Evolutionary conservation across 2,888 invertebrate genomes (phyloP), one percentile per base, ranked within the genome.

Genomic region (Drosophila vallismaia): DNA sequence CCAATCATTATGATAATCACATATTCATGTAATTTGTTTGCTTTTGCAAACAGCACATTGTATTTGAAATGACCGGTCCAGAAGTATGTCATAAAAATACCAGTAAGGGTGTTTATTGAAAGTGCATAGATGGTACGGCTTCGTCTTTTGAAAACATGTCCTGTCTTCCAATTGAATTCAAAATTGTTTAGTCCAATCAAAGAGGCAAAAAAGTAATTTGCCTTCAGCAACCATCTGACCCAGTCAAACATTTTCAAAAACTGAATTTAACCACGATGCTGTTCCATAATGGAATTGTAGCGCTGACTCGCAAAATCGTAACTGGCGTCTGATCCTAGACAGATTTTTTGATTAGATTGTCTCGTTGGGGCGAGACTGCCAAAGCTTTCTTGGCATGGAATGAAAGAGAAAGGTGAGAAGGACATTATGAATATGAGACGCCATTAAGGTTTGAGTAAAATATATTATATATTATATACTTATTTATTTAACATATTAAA

Each of bases 1-100:
- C 0, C 1, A 4, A 51, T 0, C 19, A 54, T 33, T 0, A 26
- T 0, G 0, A 59, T 2, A 0, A 84, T 38, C 1, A 81, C 55
- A 5, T 51, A 53, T 4, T 74, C 46, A 6, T 64, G 60, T 8
- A 78, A 12, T 3, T 6, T 9, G 10, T 72, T 82, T 0, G 52
- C 4, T 0, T 8, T 12, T 0, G 0, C 1, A n/a, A 57, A 8
- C 2, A 68, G 9, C 0, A n/a, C 0, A 1, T 12, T 1, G 7
- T 2, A 4, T 9, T 14, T 19, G 1, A n/a, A 10, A 10, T 7
- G 3, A n/a, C 5, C 5, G 44, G 19, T 24, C 1, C 7, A 6
- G 5, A 9, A 3, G 8, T 7, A 28, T 1, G 3, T 31, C 10
- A 63, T 8, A 0, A 62, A 3, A 0, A 28, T 0, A 14, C 44